These are phyloP conservation scores for Hozukius guyotensis DNA, from an alignment of 2,797 vertebrate species.

Conservation along the genomic window DNA sequence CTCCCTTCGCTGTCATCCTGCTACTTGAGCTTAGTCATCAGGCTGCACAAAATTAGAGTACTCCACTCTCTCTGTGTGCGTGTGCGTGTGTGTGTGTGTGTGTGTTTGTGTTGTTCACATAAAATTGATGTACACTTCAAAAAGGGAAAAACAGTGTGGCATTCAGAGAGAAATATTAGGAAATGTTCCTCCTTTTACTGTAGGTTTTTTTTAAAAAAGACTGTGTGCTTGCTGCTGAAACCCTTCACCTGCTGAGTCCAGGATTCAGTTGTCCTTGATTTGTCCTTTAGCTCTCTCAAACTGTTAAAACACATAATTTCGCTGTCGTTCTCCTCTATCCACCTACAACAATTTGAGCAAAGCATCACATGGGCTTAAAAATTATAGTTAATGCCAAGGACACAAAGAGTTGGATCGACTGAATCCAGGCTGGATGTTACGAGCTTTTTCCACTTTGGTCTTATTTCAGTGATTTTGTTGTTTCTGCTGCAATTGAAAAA, in stretches of 20 bases:
- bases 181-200: slow-evolving; percentile 42
- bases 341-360: slow-evolving; percentile 24
- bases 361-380: slow-evolving; percentile 21
- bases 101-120: slow-evolving; percentile 15
- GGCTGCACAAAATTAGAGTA: slow-evolving; percentile 30
- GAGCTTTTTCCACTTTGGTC: slow-evolving; percentile 77
- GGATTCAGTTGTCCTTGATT: slow-evolving; percentile 83
- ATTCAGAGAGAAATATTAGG: slow-evolving; percentile 18
- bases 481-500: slow-evolving; percentile 82
- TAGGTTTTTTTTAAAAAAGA: slow-evolving; percentile 49
- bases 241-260: slow-evolving; percentile 80
- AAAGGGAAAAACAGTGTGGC: not conserved
- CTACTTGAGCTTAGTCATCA: slow-evolving; percentile 38
- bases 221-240: slow-evolving; percentile 83
- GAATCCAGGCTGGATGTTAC: slow-evolving; percentile 78
- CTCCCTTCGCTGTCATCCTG: slow-evolving; percentile 28
- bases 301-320: slow-evolving; percentile 51
- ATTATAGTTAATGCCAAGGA: slow-evolving; percentile 57
- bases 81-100: not conserved
- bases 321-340: slow-evolving; percentile 26
- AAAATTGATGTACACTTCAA: slow-evolving; percentile 19
- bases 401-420: slow-evolving; percentile 55
- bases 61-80: not conserved
- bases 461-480: slow-evolving; percentile 77
- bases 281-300: slow-evolving; percentile 59